phyloP scores from a whole-genome alignment of 2,113 vertebrate genomes.

The Gymnobelideus leadbeateri region DNA sequence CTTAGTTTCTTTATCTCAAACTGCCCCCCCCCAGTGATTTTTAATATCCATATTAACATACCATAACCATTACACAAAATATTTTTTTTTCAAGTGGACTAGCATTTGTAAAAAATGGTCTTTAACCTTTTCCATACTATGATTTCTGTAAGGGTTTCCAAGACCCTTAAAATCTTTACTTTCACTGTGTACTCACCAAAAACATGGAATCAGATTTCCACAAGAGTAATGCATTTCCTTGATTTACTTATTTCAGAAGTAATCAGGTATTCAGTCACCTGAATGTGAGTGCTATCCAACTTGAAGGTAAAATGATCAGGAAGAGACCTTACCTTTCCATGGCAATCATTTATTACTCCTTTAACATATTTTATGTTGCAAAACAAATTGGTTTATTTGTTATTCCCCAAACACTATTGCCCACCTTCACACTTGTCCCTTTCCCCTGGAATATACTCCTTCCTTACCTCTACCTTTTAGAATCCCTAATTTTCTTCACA shows the following conservation, averaged over 20 bases:
- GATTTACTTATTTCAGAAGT: neutral
- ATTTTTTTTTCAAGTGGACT: neutral
- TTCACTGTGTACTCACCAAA: neutral
- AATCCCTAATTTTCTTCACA: neutral
- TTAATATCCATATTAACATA: too few species aligned
- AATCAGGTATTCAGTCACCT: neutral
- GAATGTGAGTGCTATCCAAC: neutral
- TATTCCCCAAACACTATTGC: neutral
- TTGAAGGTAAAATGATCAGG: neutral
- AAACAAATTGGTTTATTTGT: neutral
- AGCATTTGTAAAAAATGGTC: constrained; percentile 13
- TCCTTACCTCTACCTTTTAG: neutral
- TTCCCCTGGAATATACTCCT: neutral
- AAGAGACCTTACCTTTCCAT: neutral
- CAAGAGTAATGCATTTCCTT: neutral
- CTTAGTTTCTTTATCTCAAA: too few species aligned
- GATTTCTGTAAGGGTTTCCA: neutral
- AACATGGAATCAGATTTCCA: neutral
- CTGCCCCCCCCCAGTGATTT: too few species aligned
- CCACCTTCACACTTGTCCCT: neutral
- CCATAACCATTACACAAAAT: too few species aligned
- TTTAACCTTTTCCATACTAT: neutral
- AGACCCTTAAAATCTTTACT: neutral
- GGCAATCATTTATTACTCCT: neutral
- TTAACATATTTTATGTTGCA: neutral